Evolutionary conservation across 2,797 vertebrate species (phyloP).

Genomic region (Enteromius viviparus): DNA sequence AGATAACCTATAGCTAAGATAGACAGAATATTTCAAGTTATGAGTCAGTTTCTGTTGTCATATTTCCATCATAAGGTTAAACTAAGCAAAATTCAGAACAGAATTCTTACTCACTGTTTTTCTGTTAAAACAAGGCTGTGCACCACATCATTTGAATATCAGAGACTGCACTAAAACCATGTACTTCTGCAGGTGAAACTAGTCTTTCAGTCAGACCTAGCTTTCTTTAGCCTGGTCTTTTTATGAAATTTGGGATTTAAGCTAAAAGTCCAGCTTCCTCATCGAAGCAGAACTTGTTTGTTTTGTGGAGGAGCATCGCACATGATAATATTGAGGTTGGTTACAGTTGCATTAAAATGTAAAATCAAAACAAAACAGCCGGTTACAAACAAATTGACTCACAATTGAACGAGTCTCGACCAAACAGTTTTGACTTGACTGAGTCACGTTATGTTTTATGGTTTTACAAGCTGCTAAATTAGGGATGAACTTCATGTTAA

Average conservation of each 20-base stretch:
- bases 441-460: conserved; percentile 32
- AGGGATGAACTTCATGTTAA: not conserved
- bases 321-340: conserved; percentile 39
- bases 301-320: conserved; percentile 32
- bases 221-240: not conserved
- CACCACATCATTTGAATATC: conserved; percentile 49
- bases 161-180: conserved; percentile 2
- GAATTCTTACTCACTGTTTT: conserved; percentile 59
- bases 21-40: conserved; percentile 28
- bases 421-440: conserved; percentile 31
- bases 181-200: not conserved
- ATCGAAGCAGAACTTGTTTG: not conserved
- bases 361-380: conserved; percentile 33
- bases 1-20: not conserved
- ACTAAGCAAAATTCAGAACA: conserved; percentile 43
- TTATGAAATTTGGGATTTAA: not conserved
- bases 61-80: conserved; percentile 49
- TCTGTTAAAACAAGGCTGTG: conserved; percentile 49
- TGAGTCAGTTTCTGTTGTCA: conserved; percentile 46
- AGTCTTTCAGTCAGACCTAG: not conserved
- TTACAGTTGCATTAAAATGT: conserved; percentile 14
- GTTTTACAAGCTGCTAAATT: not conserved
- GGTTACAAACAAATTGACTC: conserved; percentile 48
- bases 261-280: not conserved
- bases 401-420: conserved; percentile 14